Evolutionary conservation across 2,888 invertebrate genomes (phyloP), one percentile per base, ranked within the genome.

Genomic region (Idaea aversata): DNA sequence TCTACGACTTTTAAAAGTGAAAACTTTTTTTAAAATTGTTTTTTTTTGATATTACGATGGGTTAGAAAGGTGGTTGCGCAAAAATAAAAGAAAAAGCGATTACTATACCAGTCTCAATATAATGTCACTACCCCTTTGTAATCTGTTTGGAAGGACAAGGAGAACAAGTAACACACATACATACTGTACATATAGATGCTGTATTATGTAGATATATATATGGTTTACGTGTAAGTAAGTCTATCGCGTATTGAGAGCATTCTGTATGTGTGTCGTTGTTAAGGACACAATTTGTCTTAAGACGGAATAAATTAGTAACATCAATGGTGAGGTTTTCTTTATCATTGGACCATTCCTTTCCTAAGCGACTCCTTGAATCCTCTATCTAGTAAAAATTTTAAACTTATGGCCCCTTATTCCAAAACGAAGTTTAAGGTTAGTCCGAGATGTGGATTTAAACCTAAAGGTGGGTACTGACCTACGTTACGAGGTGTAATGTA

Each of bases 301-400:
- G 90, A 87, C 85, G 85, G 83, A 86, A 90, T 90, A 90, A 90
- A 90, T 88, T 89, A 92, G 88, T 91, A 91, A 91, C 90, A 91
- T 88, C 84, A 81, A 88, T 61, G 73, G 65, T 82, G 84, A 70
- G 87, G 71, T 88, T 87, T 82, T 87, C 86, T 85, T 71, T 71
- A 57, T 62, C 34, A 65, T 68, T 61, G 64, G 68, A 65, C 64
- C 62, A 66, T 38, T 66, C 71, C 61, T 57, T 67, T 66, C 67
- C 66, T 67, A 60, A 47, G 47, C 47, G 34, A 34, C 36, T 60
- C 65, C 61, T 69, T 34, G 34, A 13, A 34, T 15, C 36, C 59
- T 47, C 62, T n/a, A n/a, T n/a, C n/a, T n/a, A n/a, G n/a, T n/a
- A n/a, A n/a, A n/a, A n/a, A n/a, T n/a, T n/a, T n/a, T n/a, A n/a